These are phyloP conservation scores for Phyllotreta striolata DNA, from an alignment of 2,888 invertebrate species.

Conservation along the genomic window DNA sequence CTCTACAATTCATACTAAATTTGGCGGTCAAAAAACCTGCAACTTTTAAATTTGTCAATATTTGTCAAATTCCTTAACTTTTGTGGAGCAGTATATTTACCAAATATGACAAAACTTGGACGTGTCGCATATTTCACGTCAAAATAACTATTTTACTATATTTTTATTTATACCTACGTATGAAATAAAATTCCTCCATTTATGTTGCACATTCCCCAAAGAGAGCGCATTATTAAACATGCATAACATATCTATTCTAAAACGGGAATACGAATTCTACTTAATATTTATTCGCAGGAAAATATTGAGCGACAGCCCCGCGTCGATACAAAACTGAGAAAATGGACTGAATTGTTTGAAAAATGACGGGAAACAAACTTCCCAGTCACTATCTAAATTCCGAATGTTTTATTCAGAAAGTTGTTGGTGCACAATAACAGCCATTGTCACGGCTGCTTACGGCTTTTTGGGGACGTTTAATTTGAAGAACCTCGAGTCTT, in stretches of 20 bases:
- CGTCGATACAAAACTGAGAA: slow-evolving; percentile 18
- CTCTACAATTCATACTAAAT: too few species aligned
- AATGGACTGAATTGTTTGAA: slow-evolving; percentile 23
- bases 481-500: slow-evolving; percentile 37
- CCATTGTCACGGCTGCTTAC: slow-evolving; percentile 40
- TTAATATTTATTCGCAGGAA: slow-evolving; percentile 7
- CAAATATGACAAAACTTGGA: too few species aligned
- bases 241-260: slow-evolving; percentile 7
- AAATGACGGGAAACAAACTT: slow-evolving; percentile 35
- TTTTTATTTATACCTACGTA: too few species aligned
- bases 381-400: slow-evolving; percentile 31
- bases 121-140: too few species aligned
- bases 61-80: too few species aligned
- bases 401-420: slow-evolving; percentile 38
- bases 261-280: background rate
- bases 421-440: slow-evolving; percentile 40
- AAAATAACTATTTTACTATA: too few species aligned
- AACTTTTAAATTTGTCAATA: too few species aligned
- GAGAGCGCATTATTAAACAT: too few species aligned
- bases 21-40: too few species aligned
- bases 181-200: too few species aligned
- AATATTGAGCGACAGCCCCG: slow-evolving; percentile 14
- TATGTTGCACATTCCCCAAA: too few species aligned
- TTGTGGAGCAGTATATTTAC: too few species aligned
- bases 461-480: slow-evolving; percentile 41